Evolutionary conservation across 2,113 vertebrate species (phyloP).

Genomic region (Myrmecobius fasciatus): DNA sequence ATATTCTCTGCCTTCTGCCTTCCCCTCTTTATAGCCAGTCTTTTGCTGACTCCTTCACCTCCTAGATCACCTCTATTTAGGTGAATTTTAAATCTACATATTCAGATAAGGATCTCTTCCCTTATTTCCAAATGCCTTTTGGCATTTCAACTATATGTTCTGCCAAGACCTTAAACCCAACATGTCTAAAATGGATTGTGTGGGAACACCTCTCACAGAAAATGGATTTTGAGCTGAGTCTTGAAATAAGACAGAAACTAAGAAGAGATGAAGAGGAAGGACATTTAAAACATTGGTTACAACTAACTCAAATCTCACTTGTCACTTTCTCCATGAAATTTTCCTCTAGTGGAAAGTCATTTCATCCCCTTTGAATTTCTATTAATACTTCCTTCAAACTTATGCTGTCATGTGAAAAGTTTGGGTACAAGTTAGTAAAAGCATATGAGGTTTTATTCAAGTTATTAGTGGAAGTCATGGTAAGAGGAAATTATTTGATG

Average conservation of each 20-base stretch:
- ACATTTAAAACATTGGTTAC: not conserved
- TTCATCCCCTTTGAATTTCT: not conserved
- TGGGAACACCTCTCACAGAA: not conserved
- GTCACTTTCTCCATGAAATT: not conserved
- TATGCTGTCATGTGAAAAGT: not conserved
- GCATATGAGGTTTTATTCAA: not conserved
- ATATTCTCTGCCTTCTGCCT: fast-evolving
- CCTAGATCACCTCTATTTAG: not conserved
- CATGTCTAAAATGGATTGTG: not conserved
- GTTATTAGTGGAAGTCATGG: not conserved
- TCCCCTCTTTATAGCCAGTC: not conserved
- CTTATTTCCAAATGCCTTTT: not conserved
- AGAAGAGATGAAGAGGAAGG: not conserved
- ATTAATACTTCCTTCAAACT: not conserved
- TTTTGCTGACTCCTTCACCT: not conserved
- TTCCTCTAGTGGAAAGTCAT: not conserved
- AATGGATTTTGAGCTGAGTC: not conserved
- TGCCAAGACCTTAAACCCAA: not conserved
- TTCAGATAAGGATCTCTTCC: not conserved
- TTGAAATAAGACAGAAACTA: not conserved
- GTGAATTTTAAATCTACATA: not conserved
- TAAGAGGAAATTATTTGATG: not conserved
- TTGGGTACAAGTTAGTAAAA: not conserved
- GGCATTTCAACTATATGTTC: not conserved
- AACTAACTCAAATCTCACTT: not conserved